Evolutionary conservation across 2,888 invertebrate species (phyloP), one percentile per base, ranked within the genome.

Genomic region (Archaeoteleia sp.): DNA sequence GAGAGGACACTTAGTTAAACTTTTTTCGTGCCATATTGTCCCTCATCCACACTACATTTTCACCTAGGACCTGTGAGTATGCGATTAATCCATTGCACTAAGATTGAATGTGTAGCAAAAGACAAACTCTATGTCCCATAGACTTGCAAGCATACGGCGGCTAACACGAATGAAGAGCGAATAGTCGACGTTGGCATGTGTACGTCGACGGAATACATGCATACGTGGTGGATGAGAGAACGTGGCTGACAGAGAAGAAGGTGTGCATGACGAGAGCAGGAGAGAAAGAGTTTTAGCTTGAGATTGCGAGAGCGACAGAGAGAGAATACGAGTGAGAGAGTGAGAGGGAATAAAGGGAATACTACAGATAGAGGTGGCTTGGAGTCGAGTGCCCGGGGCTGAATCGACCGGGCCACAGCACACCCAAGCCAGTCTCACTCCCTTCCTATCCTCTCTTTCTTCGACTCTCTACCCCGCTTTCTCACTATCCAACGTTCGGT

Each of bases 351-450:
- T 82, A 78, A 78, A 78, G 82, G 75, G 80, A 82, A 82, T 82
- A 81, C 77, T 75, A 80, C 81, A 82, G 82, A 82, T 82, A 82
- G 82, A 78, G 81, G 76, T 82, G 81, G 82, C 81, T 82, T 82
- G 80, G 81, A 83, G 83, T 82, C 82, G 70, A 70, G 70, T 70
- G 70, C 70, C 70, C 70, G 70, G 70, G 70, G 70, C 70, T 70
- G 70, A 70, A 70, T 70, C 70, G 66, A 70, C 70, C 70, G 70
- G 70, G 70, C 70, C 70, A 66, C 70, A 70, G 70, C 62, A 65
- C 58, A 62, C 65, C 65, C 62, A 61, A 65, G 61, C 69, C 67
- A 66, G 69, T 70, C 69, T 71, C 70, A 48, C 67, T 67, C 69
- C 54, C 61, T 58, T 40, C 67, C 62, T 68, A 55, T 63, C 67